Evolutionary conservation across 2,797 vertebrate species (phyloP).

Genomic region (Setipinna tenuifilis): DNA sequence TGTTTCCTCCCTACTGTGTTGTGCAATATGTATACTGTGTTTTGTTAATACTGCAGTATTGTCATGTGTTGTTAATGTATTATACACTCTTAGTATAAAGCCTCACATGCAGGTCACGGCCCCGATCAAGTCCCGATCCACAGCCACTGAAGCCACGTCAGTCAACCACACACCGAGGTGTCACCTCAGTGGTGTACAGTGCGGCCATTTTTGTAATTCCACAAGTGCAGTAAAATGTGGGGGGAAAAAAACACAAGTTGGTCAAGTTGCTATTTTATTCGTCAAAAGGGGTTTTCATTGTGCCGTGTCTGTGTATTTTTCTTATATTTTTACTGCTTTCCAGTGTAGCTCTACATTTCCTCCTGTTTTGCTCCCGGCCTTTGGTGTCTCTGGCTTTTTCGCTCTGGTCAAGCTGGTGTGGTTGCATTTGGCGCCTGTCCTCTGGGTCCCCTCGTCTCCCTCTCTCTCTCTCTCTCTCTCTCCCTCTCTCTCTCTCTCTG

Average conservation of each 20-base stretch:
- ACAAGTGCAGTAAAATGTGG: background rate
- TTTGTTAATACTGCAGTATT: no score
- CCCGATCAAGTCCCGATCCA: background rate
- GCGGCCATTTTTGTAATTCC: background rate
- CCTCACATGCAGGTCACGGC: background rate
- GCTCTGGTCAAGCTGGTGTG: constrained; percentile 63
- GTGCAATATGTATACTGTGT: no score
- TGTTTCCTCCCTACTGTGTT: constrained; percentile 16
- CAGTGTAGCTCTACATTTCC: constrained; percentile 46
- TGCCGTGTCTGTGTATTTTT: constrained; percentile 27
- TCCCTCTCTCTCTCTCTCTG: background rate
- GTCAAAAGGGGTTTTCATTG: background rate
- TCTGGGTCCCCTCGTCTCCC: constrained; percentile 32
- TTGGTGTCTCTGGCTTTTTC: constrained; percentile 64
- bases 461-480: background rate
- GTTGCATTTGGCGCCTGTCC: constrained; percentile 62
- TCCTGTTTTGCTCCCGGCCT: constrained; percentile 52
- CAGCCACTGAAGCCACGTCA: background rate
- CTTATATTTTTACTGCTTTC: constrained; percentile 39
- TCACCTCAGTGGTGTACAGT: background rate
- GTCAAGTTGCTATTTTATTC: background rate
- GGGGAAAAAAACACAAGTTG: background rate
- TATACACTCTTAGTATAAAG: background rate
- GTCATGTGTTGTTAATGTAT: no score
- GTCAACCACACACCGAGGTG: background rate